phyloP scores from a whole-genome alignment of 2,888 invertebrate species.

The Nephrotoma flavescens region DNA sequence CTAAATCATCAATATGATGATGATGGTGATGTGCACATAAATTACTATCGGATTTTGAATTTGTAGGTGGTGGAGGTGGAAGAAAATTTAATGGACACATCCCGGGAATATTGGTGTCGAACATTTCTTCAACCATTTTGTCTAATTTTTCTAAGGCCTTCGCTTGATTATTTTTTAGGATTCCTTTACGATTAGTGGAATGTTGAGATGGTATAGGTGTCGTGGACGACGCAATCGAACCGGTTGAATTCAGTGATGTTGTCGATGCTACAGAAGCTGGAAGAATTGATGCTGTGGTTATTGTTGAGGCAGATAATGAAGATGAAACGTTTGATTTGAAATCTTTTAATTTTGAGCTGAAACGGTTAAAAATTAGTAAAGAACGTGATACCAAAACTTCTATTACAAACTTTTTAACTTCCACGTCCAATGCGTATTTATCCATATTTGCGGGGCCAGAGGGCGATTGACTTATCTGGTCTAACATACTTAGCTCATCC shows the following conservation, averaged over 20 bases:
- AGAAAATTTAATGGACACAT: slow-evolving; percentile 21
- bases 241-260: not conserved
- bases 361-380: not conserved
- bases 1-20: not conserved
- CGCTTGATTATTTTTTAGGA: slow-evolving; percentile 28
- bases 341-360: not conserved
- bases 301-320: not conserved
- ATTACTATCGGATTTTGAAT: slow-evolving; percentile 27
- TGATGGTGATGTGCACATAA: slow-evolving; percentile 16
- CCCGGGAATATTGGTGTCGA: slow-evolving; percentile 26
- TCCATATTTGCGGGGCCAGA: slow-evolving; percentile 33
- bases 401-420: not conserved
- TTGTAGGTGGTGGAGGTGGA: slow-evolving; percentile 22
- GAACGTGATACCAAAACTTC: not conserved
- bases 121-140: slow-evolving; percentile 32
- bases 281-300: not conserved
- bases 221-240: not conserved
- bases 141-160: slow-evolving; percentile 31
- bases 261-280: not conserved
- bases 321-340: not conserved
- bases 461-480: slow-evolving; percentile 28
- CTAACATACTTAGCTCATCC: slow-evolving; percentile 28
- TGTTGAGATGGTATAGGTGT: not conserved
- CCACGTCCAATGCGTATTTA: slow-evolving; percentile 4
- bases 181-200: slow-evolving; percentile 18